A percentile compares a stretch with the other conserved stretches of the same genome.
Evolutionary conservation across 2,113 vertebrate species (phyloP).

Genomic region (Cyprichromis sp.): DNA sequence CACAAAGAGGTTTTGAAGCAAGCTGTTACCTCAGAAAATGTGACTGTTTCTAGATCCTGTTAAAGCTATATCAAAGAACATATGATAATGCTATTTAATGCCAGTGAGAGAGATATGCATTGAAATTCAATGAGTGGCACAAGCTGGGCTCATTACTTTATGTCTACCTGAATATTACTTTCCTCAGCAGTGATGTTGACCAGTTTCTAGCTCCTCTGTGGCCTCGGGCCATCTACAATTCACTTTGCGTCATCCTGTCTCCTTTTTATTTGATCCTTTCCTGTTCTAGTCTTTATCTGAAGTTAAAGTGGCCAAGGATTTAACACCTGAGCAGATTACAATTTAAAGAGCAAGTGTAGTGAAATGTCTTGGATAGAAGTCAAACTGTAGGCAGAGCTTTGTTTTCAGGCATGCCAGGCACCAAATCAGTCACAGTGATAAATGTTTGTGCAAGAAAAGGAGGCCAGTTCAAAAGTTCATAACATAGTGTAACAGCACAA

Average conservation of each 20-base stretch:
- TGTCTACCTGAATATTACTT: neutral
- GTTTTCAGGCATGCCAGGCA: neutral
- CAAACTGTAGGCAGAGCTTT: neutral
- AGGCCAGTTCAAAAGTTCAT: neutral
- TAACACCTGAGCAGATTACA: neutral
- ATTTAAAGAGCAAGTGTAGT: neutral
- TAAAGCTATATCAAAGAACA: neutral
- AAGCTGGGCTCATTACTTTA: neutral
- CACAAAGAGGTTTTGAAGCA: neutral
- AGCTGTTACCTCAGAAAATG: neutral
- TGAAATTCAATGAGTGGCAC: neutral
- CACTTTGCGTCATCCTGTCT: slow-evolving; percentile 56
- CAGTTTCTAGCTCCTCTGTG: slow-evolving; percentile 28
- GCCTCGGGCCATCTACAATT: slow-evolving; percentile 43
- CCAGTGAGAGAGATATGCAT: neutral
- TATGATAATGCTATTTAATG: neutral
- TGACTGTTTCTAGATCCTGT: slow-evolving; percentile 31
- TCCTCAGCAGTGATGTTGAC: neutral
- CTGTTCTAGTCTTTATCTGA: slow-evolving; percentile 37
- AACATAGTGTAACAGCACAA: neutral
- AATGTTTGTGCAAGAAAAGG: neutral
- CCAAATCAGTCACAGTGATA: neutral
- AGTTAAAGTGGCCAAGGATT: neutral
- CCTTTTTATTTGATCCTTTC: slow-evolving; percentile 54
- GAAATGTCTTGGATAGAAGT: neutral